These are phyloP conservation scores for Troides helena DNA, from an alignment of 2,888 invertebrate genomes.

Conservation along the genomic window DNA sequence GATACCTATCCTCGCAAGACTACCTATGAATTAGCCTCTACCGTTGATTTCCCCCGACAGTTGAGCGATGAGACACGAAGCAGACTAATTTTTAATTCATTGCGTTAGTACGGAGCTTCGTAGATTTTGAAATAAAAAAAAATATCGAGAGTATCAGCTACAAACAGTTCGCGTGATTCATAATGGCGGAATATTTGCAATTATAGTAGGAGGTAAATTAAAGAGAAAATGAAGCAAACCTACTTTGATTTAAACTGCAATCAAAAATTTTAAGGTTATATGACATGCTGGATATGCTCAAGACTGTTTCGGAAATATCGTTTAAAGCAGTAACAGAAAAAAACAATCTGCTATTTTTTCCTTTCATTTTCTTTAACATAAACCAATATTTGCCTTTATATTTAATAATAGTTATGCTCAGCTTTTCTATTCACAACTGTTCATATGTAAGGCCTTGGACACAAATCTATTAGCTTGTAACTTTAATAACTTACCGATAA, in stretches of 20 bases:
- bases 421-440: no score
- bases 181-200: conserved; percentile 11
- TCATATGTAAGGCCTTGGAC: no score
- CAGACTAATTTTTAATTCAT: conserved; percentile 15
- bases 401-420: no score
- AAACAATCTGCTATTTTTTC: no score
- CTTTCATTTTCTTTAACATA: no score
- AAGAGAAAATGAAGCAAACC: conserved; percentile 12
- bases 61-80: background rate
- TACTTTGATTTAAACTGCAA: conserved; percentile 17
- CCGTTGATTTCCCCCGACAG: conserved; percentile 39
- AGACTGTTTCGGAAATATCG: no score
- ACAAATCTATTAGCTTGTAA: no score
- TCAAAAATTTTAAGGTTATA: background rate
- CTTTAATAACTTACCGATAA: no score
- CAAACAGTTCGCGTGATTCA: conserved; percentile 20
- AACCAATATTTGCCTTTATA: no score
- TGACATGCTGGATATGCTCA: no score
- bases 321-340: no score
- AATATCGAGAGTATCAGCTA: background rate
- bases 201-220: conserved; percentile 16
- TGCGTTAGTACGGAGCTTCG: conserved; percentile 1
- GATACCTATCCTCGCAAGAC: conserved; percentile 7
- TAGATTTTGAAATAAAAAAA: background rate
- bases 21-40: conserved; percentile 38